Conservation (phyloP, 2,888 invertebrate species). For the Villa cingulata region DNA sequence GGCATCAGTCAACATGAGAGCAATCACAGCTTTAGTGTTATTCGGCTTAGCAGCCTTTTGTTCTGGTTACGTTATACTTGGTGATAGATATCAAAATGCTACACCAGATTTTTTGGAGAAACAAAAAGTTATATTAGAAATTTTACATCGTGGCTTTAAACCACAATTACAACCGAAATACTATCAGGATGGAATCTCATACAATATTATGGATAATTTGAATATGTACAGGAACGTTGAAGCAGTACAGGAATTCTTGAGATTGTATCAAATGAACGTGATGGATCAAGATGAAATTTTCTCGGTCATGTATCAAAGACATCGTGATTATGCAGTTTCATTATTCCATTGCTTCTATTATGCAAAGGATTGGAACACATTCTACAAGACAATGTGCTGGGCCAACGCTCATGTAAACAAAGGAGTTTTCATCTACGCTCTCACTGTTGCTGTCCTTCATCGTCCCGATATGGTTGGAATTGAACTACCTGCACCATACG, state of each 20-base stretch:
- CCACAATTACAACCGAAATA: conserved; percentile 10
- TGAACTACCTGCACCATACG: conserved; percentile 48
- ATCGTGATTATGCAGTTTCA: conserved; percentile 33
- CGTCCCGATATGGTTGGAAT: conserved; percentile 41
- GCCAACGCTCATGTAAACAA: conserved; percentile 46
- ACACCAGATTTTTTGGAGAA: conserved; percentile 10
- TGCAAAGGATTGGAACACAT: conserved; percentile 53
- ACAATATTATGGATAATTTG: conserved; percentile 6
- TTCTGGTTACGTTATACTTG: conserved; percentile 4
- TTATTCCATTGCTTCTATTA: conserved; percentile 50
- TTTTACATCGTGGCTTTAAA: conserved; percentile 11
- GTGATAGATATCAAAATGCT: conserved; percentile 8
- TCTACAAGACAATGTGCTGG: conserved; percentile 51
- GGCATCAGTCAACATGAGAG: conserved; percentile 14
- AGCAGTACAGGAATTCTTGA: conserved; percentile 9
- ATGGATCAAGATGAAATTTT: conserved; percentile 11
- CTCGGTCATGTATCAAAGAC: conserved; percentile 10
- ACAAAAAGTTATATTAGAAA: conserved; percentile 12
- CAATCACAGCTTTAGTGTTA: conserved; percentile 11
- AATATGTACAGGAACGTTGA: conserved; percentile 6
- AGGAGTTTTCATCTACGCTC: conserved; percentile 44
- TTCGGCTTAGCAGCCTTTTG: conserved; percentile 8
- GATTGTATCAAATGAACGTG: conserved; percentile 3
- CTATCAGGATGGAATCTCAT: conserved; percentile 8
- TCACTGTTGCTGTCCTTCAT: conserved; percentile 44